A percentile compares a stretch with the other conserved stretches of the same genome.
phyloP scores from a whole-genome alignment of 2,113 vertebrate species.

The Corvus moneduloides region DNA sequence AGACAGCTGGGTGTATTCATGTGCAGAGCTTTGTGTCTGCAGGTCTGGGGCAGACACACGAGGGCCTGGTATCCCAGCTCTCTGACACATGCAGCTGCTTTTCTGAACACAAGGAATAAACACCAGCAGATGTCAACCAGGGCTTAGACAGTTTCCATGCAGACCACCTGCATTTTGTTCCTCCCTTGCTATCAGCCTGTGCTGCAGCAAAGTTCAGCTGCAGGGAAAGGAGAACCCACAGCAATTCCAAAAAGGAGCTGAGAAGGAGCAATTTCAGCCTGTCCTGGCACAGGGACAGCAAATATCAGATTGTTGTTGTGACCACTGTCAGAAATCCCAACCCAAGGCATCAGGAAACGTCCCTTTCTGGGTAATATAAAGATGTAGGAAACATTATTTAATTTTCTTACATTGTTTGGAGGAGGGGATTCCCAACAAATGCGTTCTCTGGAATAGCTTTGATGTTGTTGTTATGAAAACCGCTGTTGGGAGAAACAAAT shows the following conservation, averaged over 20 bases:
- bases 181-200: neutral
- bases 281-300: neutral
- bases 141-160: neutral
- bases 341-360: neutral
- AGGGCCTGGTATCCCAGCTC: neutral
- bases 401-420: conserved; percentile 91
- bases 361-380: neutral
- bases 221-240: neutral
- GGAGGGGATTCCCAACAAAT: conserved; percentile 91
- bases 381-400: neutral
- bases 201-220: neutral
- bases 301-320: neutral
- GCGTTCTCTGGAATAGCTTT: conserved; percentile 91
- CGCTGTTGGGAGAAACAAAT: conserved; percentile 75
- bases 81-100: neutral
- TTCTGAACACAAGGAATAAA: neutral
- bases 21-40: neutral
- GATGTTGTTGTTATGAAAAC: conserved; percentile 97
- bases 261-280: neutral
- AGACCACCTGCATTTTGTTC: neutral
- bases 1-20: neutral
- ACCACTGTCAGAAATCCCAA: neutral
- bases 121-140: neutral
- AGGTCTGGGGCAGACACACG: neutral
- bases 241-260: neutral